Percentiles rank a stretch among this genome's conserved stretches.
Evolutionary conservation across 2,113 vertebrate genomes (phyloP).

Genomic region (Anolis carolinensis): DNA sequence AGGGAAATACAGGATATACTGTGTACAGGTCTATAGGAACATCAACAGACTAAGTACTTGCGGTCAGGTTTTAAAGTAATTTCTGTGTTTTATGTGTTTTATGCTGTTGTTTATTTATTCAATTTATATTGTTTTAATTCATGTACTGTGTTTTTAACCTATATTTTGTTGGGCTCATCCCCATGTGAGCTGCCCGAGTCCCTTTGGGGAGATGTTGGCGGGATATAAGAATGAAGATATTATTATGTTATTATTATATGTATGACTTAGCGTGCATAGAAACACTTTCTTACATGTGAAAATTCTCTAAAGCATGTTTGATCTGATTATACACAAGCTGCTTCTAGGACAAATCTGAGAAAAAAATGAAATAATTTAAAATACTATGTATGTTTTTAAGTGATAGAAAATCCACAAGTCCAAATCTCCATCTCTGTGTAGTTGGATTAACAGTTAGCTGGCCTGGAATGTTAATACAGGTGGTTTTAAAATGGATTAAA

Average conservation of each 20-base stretch:
- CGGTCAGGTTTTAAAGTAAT: too few species aligned
- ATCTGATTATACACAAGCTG: background rate
- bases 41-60: background rate
- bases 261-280: background rate
- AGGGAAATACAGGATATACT: background rate
- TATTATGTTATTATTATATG: too few species aligned
- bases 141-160: too few species aligned
- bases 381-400: background rate
- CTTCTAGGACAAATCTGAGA: background rate
- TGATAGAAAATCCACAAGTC: background rate
- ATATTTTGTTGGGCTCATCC: too few species aligned
- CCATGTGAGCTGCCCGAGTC: too few species aligned
- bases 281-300: background rate
- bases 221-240: too few species aligned
- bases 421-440: background rate
- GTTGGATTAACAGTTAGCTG: conserved; percentile 14
- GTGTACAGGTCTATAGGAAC: background rate
- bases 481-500: conserved; percentile 22
- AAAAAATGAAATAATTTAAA: conserved; percentile 5
- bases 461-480: conserved; percentile 26
- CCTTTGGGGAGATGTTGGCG: too few species aligned
- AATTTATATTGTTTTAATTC: too few species aligned
- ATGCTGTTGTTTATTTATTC: too few species aligned
- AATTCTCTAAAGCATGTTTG: background rate
- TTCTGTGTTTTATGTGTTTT: too few species aligned